Conservation (phyloP, 2,797 vertebrate genomes). For the Notolabrus celidotus region DNA sequence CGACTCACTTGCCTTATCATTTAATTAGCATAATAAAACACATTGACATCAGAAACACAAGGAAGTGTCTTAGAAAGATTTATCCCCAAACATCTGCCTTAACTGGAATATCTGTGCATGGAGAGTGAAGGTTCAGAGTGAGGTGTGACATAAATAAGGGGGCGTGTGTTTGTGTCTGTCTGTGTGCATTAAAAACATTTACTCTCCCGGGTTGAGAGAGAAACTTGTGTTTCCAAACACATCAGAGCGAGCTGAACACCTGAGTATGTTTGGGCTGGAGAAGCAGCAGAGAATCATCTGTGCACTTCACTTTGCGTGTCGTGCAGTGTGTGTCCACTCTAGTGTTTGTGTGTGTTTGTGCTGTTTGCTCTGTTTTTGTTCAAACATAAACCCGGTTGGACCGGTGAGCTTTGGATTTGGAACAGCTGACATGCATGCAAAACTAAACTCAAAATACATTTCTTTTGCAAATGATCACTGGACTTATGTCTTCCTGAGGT, state of each 20-base stretch:
- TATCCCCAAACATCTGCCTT: conserved; percentile 23
- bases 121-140: conserved; percentile 33
- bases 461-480: conserved; percentile 45
- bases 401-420: conserved; percentile 60
- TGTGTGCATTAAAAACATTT: neutral
- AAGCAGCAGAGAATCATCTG: conserved; percentile 11
- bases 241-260: conserved; percentile 16
- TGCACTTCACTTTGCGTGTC: conserved; percentile 28
- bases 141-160: conserved; percentile 9
- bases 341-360: conserved; percentile 44
- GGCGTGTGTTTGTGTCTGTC: conserved; percentile 1
- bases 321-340: conserved; percentile 26
- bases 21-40: conserved; percentile 35
- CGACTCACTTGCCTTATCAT: conserved; percentile 16
- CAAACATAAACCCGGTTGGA: conserved; percentile 77
- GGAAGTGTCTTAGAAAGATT: conserved; percentile 13
- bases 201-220: neutral
- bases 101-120: conserved; percentile 36
- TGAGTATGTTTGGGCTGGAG: conserved; percentile 1
- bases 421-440: conserved; percentile 60
- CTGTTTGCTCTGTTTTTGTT: conserved; percentile 76
- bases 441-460: conserved; percentile 64
- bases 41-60: conserved; percentile 36
- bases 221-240: neutral
- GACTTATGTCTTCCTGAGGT: conserved; percentile 11